Evolutionary conservation across 2,888 invertebrate species (phyloP), one percentile per base, ranked within the genome.

Genomic region (Malthinus seriepunctatus): DNA sequence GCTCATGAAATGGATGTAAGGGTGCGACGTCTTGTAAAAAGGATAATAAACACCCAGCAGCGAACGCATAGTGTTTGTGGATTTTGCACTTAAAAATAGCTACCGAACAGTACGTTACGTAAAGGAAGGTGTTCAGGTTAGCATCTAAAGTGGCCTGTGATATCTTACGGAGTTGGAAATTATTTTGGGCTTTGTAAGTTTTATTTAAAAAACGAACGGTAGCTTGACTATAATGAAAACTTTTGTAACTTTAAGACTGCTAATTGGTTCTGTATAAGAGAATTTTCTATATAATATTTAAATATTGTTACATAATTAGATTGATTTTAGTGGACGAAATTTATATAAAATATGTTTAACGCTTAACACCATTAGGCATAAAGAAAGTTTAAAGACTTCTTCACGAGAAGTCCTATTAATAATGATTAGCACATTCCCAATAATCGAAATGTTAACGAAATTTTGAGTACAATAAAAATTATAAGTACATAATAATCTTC

Each of bases 81-180:
- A 42, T 42, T 42, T 42, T 23, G 23, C 23, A 23, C 23, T 23
- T 23, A 23, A 23, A 23, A 23, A 23, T 23, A 23, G 23, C 23
- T 23, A 23, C 23, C 23, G 23, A 23, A 23, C 23, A 23, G 23
- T 3, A 23, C 23, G 5, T 3, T 23, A 23, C 23, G 23, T 23
- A 3, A 23, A 23, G 5, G 23, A 52, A 38, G 56, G 62, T 63
- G 63, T 66, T 64, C 66, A 66, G 67, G 67, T 64, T 62, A 58
- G 64, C 64, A 63, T 60, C 60, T 50, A 51, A 54, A 62, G 59
- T 59, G 67, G 45, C 63, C 64, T 67, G 67, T 67, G 67, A 67
- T 67, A 67, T 67, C 66, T 60, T 62, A 63, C 62, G 62, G 65
- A 65, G 64, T 63, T 65, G 46, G 51, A 56, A 55, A 35, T 48